Percentiles rank a stretch among this genome's conserved stretches.
phyloP scores from a whole-genome alignment of 2,888 invertebrate species.

The Rhagonycha fulva region DNA sequence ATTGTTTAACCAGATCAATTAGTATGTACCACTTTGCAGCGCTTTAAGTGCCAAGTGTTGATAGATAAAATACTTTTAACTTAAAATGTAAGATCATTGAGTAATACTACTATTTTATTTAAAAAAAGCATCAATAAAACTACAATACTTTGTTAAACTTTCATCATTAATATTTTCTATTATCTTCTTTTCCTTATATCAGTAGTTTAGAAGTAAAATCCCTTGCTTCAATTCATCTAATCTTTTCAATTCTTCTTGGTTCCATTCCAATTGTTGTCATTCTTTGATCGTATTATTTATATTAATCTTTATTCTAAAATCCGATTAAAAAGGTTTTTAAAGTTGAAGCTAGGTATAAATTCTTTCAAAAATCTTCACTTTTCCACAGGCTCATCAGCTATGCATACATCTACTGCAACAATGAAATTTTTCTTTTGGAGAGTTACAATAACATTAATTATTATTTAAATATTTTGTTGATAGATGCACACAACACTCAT shows the following conservation, averaged over 20 bases:
- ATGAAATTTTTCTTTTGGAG: not conserved
- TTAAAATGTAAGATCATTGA: not conserved
- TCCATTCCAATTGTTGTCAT: not conserved
- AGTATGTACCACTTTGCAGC: not conserved
- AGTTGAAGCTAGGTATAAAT: not conserved
- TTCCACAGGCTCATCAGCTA: not conserved
- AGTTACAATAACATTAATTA: not conserved
- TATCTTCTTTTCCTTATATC: not conserved
- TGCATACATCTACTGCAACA: too few relatives aligned
- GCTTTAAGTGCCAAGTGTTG: not conserved
- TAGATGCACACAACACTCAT: not conserved
- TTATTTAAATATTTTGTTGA: not conserved
- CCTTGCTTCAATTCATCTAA: not conserved
- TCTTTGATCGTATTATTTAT: not conserved
- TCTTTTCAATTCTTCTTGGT: not conserved
- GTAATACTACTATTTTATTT: not conserved
- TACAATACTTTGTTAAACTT: not conserved
- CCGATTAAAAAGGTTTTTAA: not conserved
- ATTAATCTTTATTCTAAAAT: not conserved
- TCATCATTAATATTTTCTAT: not conserved
- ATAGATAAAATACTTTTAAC: not conserved
- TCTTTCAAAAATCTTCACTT: not conserved
- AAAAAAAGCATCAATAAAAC: not conserved
- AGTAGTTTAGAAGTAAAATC: not conserved
- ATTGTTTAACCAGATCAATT: not conserved